Evolutionary conservation across 1,140 invertebrate species (phyloP), one percentile per base, ranked within the genome.

Genomic region (Helicoverpa zea): DNA sequence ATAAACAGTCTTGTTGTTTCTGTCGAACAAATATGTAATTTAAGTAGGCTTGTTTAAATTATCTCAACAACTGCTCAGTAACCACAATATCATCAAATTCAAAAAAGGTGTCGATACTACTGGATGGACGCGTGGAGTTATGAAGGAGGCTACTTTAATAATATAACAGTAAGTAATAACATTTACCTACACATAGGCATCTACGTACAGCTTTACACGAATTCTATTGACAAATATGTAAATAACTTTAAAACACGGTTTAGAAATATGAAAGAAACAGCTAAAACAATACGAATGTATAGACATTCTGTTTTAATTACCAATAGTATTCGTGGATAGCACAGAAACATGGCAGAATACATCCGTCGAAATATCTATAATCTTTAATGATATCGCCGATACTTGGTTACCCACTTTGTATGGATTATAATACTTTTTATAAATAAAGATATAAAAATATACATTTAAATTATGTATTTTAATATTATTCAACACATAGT

Each of bases 401-500:
- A 85, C 70, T 84, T 87, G 81, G 81, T 87, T 81, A 87, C 64
- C 77, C 83, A 89, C 82, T 85, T 85, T 85, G 73, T 89, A 87
- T 81, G 72, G 73, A 85, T 89, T 89, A 86, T 91, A 91, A 91
- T 93, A 90, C 87, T 92, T 91, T 87, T 89, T 87, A 90, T 90
- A 92, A 92, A 92, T 91, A 91, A 93, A 91, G 81, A 90, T 93
- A 92, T 92, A 92, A 92, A 93, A 93, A 94, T 92, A 92, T 92
- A 94, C 91, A 90, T 94, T 90, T 86, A 90, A 89, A 92, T 89
- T 91, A 92, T 87, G 87, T 87, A 82, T 88, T 88, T 91, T 87
- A 91, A 90, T 84, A 92, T 92, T 91, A 92, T 89, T 89, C 87
- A 92, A 92, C 88, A 91, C 86, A 91, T 84, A 87, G 88, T 92